Evolutionary conservation across 2,113 vertebrate genomes (phyloP).

Genomic region (Danio rerio): DNA sequence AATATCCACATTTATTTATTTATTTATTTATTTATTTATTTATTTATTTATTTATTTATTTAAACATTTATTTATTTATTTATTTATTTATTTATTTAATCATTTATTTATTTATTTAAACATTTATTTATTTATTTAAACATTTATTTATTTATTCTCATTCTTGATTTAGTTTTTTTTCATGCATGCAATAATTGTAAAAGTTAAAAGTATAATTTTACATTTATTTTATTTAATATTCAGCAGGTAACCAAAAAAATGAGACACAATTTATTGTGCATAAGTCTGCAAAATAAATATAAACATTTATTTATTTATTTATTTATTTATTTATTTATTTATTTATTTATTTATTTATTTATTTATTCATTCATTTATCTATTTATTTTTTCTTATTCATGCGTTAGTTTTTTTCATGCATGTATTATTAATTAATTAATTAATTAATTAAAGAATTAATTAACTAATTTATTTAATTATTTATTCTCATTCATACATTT

Average conservation of each 20-base stretch:
- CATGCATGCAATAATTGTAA: no score
- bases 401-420: neutral
- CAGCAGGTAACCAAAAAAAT: no score
- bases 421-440: no score
- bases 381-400: neutral
- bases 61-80: neutral
- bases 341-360: neutral
- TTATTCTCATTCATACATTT: neutral
- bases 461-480: neutral
- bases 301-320: neutral
- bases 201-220: neutral
- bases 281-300: no score
- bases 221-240: neutral
- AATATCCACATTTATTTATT: neutral
- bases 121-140: neutral
- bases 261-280: no score
- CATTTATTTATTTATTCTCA: neutral
- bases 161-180: neutral
- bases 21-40: no score
- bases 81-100: neutral
- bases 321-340: neutral
- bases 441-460: no score
- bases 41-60: no score
- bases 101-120: no score
- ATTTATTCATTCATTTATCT: neutral